These are phyloP conservation scores for Callimorpha dominula DNA, from an alignment of 2,888 invertebrate species.

Conservation along the genomic window DNA sequence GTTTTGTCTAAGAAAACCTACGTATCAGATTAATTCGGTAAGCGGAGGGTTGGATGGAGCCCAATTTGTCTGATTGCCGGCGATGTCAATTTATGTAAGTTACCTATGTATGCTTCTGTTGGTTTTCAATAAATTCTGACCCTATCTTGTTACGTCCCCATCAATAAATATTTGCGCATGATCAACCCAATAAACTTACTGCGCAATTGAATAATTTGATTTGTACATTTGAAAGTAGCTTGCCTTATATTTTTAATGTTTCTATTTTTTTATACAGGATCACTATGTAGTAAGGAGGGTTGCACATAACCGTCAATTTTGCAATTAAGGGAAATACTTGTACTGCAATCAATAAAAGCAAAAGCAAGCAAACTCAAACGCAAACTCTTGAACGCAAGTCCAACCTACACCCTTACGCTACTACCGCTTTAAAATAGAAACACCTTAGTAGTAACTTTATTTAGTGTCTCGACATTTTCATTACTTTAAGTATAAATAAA, in stretches of 20 bases:
- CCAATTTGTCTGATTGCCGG: conserved; percentile 88
- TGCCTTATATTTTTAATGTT: conserved; percentile 26
- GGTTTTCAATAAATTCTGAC: conserved; percentile 85
- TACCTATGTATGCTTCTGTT: conserved; percentile 76
- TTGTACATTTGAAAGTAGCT: conserved; percentile 34
- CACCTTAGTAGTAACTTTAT: conserved; percentile 13
- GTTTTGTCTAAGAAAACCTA: conserved; percentile 83
- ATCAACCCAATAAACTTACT: conserved; percentile 82
- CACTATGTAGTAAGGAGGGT: background rate
- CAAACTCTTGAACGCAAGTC: too few species aligned
- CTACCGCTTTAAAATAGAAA: conserved; percentile 13
- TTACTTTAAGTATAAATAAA: conserved; percentile 43
- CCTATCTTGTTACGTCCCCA: conserved; percentile 82
- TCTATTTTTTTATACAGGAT: too few species aligned
- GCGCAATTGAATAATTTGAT: conserved; percentile 67
- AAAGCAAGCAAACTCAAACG: too few species aligned
- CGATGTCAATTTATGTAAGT: conserved; percentile 80
- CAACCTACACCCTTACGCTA: too few species aligned
- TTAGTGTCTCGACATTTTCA: conserved; percentile 22
- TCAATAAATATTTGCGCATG: conserved; percentile 86
- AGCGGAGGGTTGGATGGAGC: conserved; percentile 81
- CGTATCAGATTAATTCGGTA: conserved; percentile 83
- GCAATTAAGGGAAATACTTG: background rate
- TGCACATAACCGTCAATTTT: background rate
- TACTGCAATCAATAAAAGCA: background rate